Percentiles rank a stretch among this genome's conserved stretches.
Evolutionary conservation across 2,113 vertebrate species (phyloP).

Genomic region (Ovibos moschatus): DNA sequence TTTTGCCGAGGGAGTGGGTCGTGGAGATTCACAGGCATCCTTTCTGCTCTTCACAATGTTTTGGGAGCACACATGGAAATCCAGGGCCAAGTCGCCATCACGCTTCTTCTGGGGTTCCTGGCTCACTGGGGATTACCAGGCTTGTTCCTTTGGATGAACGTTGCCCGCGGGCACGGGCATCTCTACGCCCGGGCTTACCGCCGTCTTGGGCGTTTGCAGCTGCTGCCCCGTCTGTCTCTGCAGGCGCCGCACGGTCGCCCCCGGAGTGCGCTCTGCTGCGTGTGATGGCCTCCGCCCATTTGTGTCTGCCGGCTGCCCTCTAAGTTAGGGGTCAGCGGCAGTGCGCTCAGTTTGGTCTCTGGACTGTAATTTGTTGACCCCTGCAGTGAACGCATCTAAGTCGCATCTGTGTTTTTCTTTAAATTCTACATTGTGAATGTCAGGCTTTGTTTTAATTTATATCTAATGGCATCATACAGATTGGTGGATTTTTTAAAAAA

Average conservation of each 20-base stretch:
- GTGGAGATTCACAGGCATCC: neutral
- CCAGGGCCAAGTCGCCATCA: neutral
- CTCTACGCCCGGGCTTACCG: fast-evolving
- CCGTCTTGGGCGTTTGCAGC: no score
- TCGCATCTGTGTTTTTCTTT: neutral
- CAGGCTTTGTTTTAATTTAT: neutral
- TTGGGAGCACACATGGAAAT: neutral
- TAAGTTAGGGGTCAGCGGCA: neutral
- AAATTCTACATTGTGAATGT: neutral
- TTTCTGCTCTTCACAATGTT: neutral
- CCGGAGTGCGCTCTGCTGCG: no score
- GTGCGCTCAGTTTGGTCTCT: neutral
- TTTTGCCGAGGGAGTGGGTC: neutral
- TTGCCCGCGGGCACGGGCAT: neutral
- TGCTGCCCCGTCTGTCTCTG: no score
- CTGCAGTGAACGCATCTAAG: neutral
- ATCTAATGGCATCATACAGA: neutral
- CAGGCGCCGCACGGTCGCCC: fast-evolving
- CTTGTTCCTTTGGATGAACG: neutral
- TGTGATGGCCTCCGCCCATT: neutral
- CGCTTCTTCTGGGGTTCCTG: neutral
- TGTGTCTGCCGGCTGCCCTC: neutral
- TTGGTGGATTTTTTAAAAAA: neutral
- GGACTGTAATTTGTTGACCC: neutral
- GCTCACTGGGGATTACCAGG: neutral